Base-by-base conservation (phyloP, 2,797 vertebrate species). In the Taeniopygia guttata region DNA sequence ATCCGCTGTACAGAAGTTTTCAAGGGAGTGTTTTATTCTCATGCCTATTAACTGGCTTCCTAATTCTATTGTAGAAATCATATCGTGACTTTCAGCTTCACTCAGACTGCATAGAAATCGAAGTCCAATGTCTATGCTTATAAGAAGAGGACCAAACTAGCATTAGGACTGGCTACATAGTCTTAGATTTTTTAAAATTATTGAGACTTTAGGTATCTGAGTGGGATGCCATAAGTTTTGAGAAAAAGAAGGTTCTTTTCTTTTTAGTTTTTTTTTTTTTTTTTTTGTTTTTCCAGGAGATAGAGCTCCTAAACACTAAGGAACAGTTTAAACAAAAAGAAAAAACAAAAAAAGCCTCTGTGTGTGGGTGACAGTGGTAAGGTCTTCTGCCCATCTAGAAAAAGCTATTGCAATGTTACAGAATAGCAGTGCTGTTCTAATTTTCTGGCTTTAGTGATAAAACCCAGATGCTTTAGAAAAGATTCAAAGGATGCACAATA, bases 261-360 rank as follows among this genome's bases (percentile, higher is more conserved):
- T 10, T 30, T 67, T 36, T 16, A 7, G 5, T 16, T 10, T 10
- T 17, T 20, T 30, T 10, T 8, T 58, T 11, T 21, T 30, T 8
- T 6, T 58, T 38, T 30, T 32, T 8, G 30, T 23, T 2, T 0
- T 1, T 0, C 3, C 4, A 51, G 13, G 5, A 26, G 2, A 12
- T 62, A 43, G 54, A 59, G 3, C 7, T 79, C 38, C 25, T 49
- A 60, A 63, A 32, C 3, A 5, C 12, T 32, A 25, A 74, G 60
- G 7, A 73, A 3, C 20, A 76, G 13, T 23, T 73, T 3, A 72
- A 58, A 40, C 2, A 51, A 51, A 26, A 49, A 67, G 5, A 16
- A 52, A 42, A 52, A 43, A 23, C 3, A 34, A 84, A 45, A 26
- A 40, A 26, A 60, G 60, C 5, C 13, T 63, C 9, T 82, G 10